Evolutionary conservation across 2,888 invertebrate genomes (phyloP), one percentile per base, ranked within the genome.

Genomic region (Mechanitis mazaeus): DNA sequence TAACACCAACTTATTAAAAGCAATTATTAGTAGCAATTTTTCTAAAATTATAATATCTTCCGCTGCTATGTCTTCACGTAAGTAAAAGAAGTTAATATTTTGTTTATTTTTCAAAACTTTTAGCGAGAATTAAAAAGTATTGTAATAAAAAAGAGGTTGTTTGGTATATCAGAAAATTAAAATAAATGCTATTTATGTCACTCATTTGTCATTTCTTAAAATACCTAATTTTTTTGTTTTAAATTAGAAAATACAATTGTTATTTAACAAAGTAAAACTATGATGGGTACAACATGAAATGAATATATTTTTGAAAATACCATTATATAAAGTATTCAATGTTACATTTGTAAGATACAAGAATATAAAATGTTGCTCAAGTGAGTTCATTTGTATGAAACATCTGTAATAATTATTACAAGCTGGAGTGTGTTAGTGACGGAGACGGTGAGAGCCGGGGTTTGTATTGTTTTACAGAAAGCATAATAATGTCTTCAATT

Each of bases 41-140:
- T 61, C 68, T 67, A 72, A 72, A 64, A 56, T 74, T 61, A 72
- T 68, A 70, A 64, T 71, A 67, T 66, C 74, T 20, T 67, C 73
- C 35, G 74, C 76, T 68, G 70, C 77, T 61, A 85, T 85, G 84
- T 72, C 83, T 59, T 72, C 79, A 63, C 74, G 84, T 84, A 75
- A 75, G 77, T 64, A 61, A 45, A 56, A 5, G 4, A 47, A 50
- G 54, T 54, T 46, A 56, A 33, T 45, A 31, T 54, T 38, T 58
- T 56, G n/a, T 55, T 1, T 9, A 9, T 9, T 42, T 60, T 63
- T 50, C 31, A 6, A 42, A 58, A 31, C 53, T 54, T 55, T 55
- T 45, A 35, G 50, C 35, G 33, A 1, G 38, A 53, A 12, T 31
- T 42, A 54, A 20, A 50, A 7, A 50, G 50, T 12, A 20, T 50